phyloP scores from a whole-genome alignment of 2,113 vertebrate genomes.

The Rhombomys opimus region DNA sequence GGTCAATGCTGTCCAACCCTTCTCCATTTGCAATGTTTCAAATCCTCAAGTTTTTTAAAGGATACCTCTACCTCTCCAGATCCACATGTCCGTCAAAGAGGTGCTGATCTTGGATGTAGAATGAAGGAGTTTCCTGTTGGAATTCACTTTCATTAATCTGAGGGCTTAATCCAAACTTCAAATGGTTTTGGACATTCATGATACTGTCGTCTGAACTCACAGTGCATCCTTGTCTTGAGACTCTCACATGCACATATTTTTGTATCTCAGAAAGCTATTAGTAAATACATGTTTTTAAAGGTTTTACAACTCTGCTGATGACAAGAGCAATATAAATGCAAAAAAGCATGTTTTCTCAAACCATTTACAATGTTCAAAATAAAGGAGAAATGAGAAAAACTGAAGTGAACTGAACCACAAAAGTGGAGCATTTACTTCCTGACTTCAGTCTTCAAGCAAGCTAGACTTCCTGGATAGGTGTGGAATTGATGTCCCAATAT shows the following conservation, averaged over 20 bases:
- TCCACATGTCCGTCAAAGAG: neutral
- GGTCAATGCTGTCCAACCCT: neutral
- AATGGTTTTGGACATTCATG: conserved; percentile 11
- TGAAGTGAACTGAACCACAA: conserved; percentile 67
- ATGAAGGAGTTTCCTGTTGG: neutral
- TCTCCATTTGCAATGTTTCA: conserved; percentile 38
- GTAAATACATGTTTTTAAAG: neutral
- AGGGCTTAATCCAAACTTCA: conserved; percentile 21
- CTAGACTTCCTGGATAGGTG: neutral
- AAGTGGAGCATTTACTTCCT: conserved; percentile 51
- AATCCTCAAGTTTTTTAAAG: neutral
- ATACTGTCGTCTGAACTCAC: neutral
- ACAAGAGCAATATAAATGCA: conserved; percentile 71
- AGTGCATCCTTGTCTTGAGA: neutral
- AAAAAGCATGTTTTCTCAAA: conserved; percentile 48
- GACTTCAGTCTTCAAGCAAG: conserved; percentile 46
- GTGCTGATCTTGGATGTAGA: neutral
- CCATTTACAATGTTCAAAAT: conserved; percentile 63
- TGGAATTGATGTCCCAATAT: conserved; percentile 18
- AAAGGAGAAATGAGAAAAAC: conserved; percentile 29
- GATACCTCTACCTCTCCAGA: conserved; percentile 24
- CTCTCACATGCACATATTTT: conserved; percentile 44
- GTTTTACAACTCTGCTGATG: conserved; percentile 21
- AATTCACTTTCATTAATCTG: neutral
- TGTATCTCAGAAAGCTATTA: neutral